Percentiles rank a stretch among this genome's conserved stretches.
Conservation (phyloP, 2,113 vertebrate species). For the Neomonachus schauinslandi region DNA sequence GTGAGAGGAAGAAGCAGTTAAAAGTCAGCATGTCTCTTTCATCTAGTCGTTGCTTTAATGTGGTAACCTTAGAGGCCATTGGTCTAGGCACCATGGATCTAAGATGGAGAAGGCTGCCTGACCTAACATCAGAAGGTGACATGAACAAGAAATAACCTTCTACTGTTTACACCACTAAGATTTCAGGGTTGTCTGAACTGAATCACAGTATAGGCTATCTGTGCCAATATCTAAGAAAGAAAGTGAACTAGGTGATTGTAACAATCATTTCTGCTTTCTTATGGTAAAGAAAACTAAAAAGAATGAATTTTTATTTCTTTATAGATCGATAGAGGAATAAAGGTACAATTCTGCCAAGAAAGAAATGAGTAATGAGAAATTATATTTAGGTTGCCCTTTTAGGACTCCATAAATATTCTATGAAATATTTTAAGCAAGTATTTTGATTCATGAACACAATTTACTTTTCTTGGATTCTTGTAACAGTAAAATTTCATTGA, state of each 20-base stretch:
- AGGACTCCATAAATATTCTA: constrained; percentile 55
- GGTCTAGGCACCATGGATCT: background rate
- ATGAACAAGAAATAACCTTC: background rate
- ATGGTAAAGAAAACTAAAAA: constrained; percentile 3
- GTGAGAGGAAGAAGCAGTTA: background rate
- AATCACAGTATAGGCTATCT: background rate
- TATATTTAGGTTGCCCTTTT: constrained; percentile 48
- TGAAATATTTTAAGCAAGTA: constrained; percentile 65
- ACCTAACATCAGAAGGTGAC: background rate
- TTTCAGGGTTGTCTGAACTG: background rate
- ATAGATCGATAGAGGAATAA: background rate
- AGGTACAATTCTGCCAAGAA: constrained; percentile 10
- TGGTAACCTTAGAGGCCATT: background rate
- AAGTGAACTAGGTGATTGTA: background rate
- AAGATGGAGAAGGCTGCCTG: background rate
- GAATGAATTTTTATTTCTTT: background rate
- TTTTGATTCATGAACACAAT: constrained; percentile 62
- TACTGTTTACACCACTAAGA: background rate
- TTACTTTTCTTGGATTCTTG: constrained; percentile 61
- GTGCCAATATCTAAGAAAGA: background rate
- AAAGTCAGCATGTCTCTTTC: background rate
- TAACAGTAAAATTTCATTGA: constrained; percentile 68
- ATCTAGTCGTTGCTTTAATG: background rate
- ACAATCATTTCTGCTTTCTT: background rate
- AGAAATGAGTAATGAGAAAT: constrained; percentile 49